A percentile compares a stretch with the other conserved stretches of the same genome.
phyloP scores from a whole-genome alignment of 1,140 invertebrate species.

The Hypothenemus hampei region DNA sequence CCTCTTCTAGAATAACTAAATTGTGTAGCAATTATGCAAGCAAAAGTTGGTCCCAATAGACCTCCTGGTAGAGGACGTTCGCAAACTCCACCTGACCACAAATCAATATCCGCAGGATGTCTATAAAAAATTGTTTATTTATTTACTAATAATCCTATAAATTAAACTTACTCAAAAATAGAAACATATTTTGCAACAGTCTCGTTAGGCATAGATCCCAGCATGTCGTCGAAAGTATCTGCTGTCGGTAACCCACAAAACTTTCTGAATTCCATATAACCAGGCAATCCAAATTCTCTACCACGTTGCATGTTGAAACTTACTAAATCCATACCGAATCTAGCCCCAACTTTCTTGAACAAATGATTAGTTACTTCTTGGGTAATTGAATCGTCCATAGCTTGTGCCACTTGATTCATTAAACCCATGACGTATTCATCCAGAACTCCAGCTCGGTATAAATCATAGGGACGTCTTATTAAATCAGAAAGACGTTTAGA shows the following conservation, averaged over 20 bases:
- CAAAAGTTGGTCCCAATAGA: conserved; percentile 91
- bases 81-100: conserved; percentile 90
- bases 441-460: conserved; percentile 84
- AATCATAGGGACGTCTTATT: conserved; percentile 81
- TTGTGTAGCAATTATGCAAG: conserved; percentile 94
- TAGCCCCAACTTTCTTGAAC: conserved; percentile 72
- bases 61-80: conserved; percentile 81
- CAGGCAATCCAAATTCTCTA: conserved; percentile 85
- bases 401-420: conserved; percentile 91
- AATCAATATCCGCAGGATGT: conserved; percentile 80
- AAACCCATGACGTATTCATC: conserved; percentile 91
- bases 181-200: conserved; percentile 72
- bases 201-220: conserved; percentile 84
- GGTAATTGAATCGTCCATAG: conserved; percentile 91
- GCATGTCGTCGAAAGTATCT: conserved; percentile 77
- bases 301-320: conserved; percentile 94
- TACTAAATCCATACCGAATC: conserved; percentile 86
- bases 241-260: conserved; percentile 82
- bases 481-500: conserved; percentile 85
- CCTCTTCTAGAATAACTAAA: conserved; percentile 86
- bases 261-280: conserved; percentile 89
- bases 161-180: conserved; percentile 64
- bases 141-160: not conserved
- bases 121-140: conserved; percentile 46
- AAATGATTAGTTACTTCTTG: conserved; percentile 90